phyloP scores from a whole-genome alignment of 2,888 invertebrate species.

The Atherix ibis region DNA sequence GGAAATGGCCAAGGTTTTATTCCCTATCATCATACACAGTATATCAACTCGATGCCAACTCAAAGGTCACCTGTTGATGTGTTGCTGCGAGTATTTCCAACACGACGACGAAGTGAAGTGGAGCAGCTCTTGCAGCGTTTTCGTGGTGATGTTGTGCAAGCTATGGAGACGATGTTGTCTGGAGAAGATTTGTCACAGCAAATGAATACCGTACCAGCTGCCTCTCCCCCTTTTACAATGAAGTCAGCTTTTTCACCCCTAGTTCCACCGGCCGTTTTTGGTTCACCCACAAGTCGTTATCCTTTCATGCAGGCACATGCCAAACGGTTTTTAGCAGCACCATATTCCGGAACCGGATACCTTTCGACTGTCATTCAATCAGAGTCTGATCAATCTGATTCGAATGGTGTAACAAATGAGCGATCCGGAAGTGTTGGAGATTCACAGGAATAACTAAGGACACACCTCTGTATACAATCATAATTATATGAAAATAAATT shows the following conservation, averaged over 20 bases:
- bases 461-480: constrained; percentile 1
- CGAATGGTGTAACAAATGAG: constrained; percentile 31
- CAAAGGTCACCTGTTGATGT: constrained; percentile 74
- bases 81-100: constrained; percentile 76
- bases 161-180: constrained; percentile 80
- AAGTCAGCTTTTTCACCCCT: constrained; percentile 66
- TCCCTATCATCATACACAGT: constrained; percentile 33
- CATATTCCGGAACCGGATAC: constrained; percentile 70
- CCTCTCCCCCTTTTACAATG: constrained; percentile 30
- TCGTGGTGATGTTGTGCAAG: constrained; percentile 79
- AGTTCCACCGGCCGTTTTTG: constrained; percentile 35
- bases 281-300: constrained; percentile 30
- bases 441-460: constrained; percentile 24
- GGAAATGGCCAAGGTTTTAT: constrained; percentile 33
- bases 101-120: constrained; percentile 69
- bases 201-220: constrained; percentile 19
- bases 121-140: constrained; percentile 70
- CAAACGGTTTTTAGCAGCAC: constrained; percentile 66
- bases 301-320: constrained; percentile 42
- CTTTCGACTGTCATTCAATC: constrained; percentile 55
- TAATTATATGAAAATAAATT: constrained; percentile 1
- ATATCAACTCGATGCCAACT: constrained; percentile 23
- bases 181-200: constrained; percentile 34
- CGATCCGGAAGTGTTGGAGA: constrained; percentile 28
- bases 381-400: constrained; percentile 30